A percentile compares a stretch with the other conserved stretches of the same genome.
These are phyloP conservation scores for Parauchenoglanis ngamensis DNA, from an alignment of 2,797 vertebrate species.

Conservation along the genomic window DNA sequence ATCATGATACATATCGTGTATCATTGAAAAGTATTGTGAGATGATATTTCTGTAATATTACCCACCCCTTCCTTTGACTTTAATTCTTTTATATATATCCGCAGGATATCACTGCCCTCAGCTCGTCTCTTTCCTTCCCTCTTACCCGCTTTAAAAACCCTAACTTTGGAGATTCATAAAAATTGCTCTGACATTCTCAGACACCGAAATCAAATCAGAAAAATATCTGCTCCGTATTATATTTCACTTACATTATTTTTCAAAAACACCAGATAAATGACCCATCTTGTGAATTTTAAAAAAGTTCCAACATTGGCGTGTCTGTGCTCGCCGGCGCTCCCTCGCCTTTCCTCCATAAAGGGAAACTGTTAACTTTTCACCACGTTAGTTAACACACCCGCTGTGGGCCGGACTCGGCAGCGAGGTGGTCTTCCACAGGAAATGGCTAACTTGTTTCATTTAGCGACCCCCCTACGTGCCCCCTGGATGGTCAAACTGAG, in stretches of 20 bases:
- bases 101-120: background rate
- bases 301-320: slow-evolving; percentile 7
- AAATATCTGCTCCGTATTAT: background rate
- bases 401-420: slow-evolving; percentile 51
- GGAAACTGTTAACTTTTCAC: slow-evolving; percentile 58
- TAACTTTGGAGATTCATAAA: background rate
- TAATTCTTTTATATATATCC: background rate
- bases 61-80: background rate
- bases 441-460: slow-evolving; percentile 66
- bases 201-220: background rate
- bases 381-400: slow-evolving; percentile 50
- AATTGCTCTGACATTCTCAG: background rate
- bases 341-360: slow-evolving; percentile 36
- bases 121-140: background rate
- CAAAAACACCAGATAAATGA: slow-evolving; percentile 1
- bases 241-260: slow-evolving; percentile 4
- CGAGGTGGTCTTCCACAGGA: slow-evolving; percentile 62
- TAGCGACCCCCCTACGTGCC: slow-evolving; percentile 11
- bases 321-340: background rate
- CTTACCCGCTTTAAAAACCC: background rate
- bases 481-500: background rate
- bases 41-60: background rate
- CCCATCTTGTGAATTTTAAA: background rate
- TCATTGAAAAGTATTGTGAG: background rate
- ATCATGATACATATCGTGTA: background rate